Base-by-base conservation (phyloP, 2,888 invertebrate species). In the Embidobia sp. region DNA sequence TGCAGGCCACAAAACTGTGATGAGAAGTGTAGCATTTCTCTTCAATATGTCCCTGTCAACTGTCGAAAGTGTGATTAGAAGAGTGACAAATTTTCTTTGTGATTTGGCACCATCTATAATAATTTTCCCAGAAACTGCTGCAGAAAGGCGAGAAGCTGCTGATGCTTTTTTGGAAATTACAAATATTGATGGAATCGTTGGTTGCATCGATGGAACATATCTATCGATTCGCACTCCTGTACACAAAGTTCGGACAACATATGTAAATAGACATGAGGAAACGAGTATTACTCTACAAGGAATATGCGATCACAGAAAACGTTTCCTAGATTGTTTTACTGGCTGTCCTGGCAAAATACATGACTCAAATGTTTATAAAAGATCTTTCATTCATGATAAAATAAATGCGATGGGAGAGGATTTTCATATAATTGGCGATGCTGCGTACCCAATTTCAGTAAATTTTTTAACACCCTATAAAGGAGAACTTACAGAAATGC, bases 181-280 rank as follows among this genome's bases (percentile, higher is more conserved):
- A 2, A 42, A 15, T 13, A 22, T 22, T 10, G 42, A 44, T 11
- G 22, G 42, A 10, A 44, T 44, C 10, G 42, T 44, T 22, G 19
- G 42, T 3, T 44, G 19, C 16, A 2, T 48, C 3, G 48, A 48
- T 15, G 48, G 48, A 6, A 29, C 27, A 3, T 48, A 27, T 15
- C 15, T 48, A 7, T n/a, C 15, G 2, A 48, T 48, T 8, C 13
- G 48, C 5, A 48, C 48, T 3, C 48, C 44, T 3, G 22, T 10
- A 26, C 22, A 44, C 3, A 44, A 44, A 44, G 26, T 22, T 2
- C 13, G 26, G 10, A 22, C 44, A 2, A 44, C 44, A 0, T 44
- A 44, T 13, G 10, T 11, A n/a, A 42, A 42, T 26, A 22, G 44
- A 16, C 44, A 44, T 44, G 44, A 44, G 6, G 44, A 44, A 7